Conservation (phyloP, 1,140 invertebrate species). For the Latrodectus geometricus region DNA sequence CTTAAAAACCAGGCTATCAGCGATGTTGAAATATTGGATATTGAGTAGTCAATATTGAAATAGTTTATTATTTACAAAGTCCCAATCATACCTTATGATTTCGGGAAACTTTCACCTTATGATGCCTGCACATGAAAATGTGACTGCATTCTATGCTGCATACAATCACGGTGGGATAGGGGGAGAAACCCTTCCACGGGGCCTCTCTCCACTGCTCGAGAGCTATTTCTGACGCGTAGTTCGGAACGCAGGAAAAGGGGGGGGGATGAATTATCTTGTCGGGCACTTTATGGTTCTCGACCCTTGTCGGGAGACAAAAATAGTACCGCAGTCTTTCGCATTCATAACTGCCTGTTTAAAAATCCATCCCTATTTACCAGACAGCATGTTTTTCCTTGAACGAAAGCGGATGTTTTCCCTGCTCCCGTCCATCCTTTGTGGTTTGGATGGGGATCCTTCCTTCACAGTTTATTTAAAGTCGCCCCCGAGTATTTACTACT, state of each 20-base stretch:
- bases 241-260: not conserved
- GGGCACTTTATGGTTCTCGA: conserved; percentile 27
- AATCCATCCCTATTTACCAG: conserved; percentile 20
- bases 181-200: not conserved
- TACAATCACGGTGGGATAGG: no score
- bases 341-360: conserved; percentile 47
- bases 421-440: not conserved
- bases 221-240: not conserved
- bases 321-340: conserved; percentile 12
- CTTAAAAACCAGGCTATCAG: no score
- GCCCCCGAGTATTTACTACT: no score
- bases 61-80: no score
- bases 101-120: no score
- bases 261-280: not conserved
- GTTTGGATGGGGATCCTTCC: not conserved
- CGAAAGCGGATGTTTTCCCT: not conserved
- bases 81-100: no score
- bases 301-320: conserved; percentile 32
- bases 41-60: no score
- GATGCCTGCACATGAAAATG: no score
- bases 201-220: not conserved
- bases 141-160: no score
- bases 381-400: not conserved
- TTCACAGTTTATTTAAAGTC: no score
- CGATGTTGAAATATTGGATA: no score